Percentiles rank a stretch among this genome's conserved stretches.
These are phyloP conservation scores for Drosophila navojoa DNA, from an alignment of 1,140 invertebrate species.

Conservation along the genomic window DNA sequence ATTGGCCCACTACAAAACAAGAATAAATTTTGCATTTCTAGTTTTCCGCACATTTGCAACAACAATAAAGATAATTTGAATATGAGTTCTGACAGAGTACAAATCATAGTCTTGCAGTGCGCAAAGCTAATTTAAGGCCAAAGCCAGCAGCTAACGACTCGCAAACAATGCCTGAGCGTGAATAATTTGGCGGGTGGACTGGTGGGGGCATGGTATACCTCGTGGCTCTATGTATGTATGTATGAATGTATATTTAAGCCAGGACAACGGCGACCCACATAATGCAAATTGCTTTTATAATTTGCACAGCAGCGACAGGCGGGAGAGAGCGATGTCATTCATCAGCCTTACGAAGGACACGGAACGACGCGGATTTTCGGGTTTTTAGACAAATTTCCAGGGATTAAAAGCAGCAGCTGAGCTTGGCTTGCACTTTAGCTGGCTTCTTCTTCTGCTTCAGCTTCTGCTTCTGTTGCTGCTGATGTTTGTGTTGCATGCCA, in stretches of 20 bases:
- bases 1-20: too few species aligned
- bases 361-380: constrained; percentile 18
- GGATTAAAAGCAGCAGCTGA: constrained; percentile 56
- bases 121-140: constrained; percentile 26
- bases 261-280: constrained; percentile 62
- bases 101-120: constrained; percentile 31
- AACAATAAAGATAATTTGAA: too few species aligned
- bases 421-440: constrained; percentile 33
- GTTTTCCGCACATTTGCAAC: too few species aligned
- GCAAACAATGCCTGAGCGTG: constrained; percentile 26
- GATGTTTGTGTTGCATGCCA: constrained; percentile 1
- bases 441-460: constrained; percentile 35
- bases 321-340: constrained; percentile 56
- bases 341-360: constrained; percentile 61
- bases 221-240: constrained; percentile 3
- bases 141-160: constrained; percentile 14
- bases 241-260: constrained; percentile 58
- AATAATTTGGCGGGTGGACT: constrained; percentile 19
- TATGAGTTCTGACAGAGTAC: not conserved
- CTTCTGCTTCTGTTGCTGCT: constrained; percentile 10
- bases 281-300: constrained; percentile 80
- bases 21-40: too few species aligned
- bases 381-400: constrained; percentile 68
- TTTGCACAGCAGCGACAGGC: constrained; percentile 65
- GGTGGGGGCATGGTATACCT: not conserved